Evolutionary conservation across 2,888 invertebrate species (phyloP).

Genomic region (Nasonovia ribisnigri): DNA sequence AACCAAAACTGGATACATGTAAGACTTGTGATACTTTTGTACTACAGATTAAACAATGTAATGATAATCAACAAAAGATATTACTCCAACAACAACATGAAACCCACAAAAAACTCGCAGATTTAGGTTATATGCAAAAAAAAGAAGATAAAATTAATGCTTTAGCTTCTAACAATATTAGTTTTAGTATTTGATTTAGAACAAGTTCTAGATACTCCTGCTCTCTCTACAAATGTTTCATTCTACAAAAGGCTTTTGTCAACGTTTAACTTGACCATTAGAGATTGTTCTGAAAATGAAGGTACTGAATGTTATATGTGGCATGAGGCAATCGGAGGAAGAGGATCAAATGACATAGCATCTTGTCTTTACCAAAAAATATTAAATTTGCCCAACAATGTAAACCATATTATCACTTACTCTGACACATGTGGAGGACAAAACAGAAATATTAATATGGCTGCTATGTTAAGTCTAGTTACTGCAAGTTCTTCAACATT

Average conservation of each 20-base stretch:
- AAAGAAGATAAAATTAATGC: conserved; percentile 30
- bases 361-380: conserved; percentile 16
- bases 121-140: conserved; percentile 19
- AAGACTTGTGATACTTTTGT: conserved; percentile 11
- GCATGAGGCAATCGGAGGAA: not conserved
- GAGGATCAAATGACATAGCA: conserved; percentile 14
- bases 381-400: not conserved
- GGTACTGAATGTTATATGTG: conserved; percentile 25
- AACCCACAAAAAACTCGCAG: not conserved
- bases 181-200: conserved; percentile 35
- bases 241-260: conserved; percentile 30
- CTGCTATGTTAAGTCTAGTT: conserved; percentile 30
- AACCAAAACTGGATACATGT: not conserved
- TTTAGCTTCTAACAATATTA: not conserved
- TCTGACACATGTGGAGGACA: not conserved
- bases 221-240: conserved; percentile 27
- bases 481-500: not conserved
- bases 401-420: conserved; percentile 31
- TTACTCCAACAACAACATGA: conserved; percentile 21
- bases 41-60: too few relatives aligned
- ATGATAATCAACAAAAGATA: not conserved
- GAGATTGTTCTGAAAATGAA: conserved; percentile 15
- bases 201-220: conserved; percentile 18
- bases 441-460: conserved; percentile 37
- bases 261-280: not conserved